Conservation (phyloP, 2,113 vertebrate species). For the Formicarius rufipectus region DNA sequence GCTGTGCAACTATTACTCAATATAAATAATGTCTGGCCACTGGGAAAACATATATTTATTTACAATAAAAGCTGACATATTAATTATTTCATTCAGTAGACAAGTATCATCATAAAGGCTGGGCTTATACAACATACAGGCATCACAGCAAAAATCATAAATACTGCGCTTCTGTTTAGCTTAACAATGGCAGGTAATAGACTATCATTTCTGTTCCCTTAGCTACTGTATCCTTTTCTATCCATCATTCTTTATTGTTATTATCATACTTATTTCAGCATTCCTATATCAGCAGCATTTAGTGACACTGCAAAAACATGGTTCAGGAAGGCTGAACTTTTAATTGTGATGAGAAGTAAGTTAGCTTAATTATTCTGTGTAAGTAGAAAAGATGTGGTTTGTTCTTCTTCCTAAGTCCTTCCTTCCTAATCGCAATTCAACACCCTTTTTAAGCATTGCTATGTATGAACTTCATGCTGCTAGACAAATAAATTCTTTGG, state of each 20-base stretch:
- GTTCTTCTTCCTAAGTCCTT: conserved; percentile 74
- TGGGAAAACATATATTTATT: conserved; percentile 38
- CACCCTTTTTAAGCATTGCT: conserved; percentile 85
- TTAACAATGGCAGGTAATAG: conserved; percentile 66
- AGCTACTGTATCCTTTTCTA: conserved; percentile 60
- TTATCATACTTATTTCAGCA: conserved; percentile 66
- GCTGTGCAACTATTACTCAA: not conserved
- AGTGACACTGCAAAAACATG: conserved; percentile 62
- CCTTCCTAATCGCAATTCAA: conserved; percentile 85
- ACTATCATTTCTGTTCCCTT: conserved; percentile 62
- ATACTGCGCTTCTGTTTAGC: conserved; percentile 46
- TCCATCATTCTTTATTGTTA: conserved; percentile 65
- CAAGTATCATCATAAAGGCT: conserved; percentile 31
- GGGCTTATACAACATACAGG: not conserved
- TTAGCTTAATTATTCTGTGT: conserved; percentile 77
- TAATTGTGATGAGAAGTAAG: conserved; percentile 80
- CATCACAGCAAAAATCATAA: conserved; percentile 55
- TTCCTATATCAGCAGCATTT: conserved; percentile 72
- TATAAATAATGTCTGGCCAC: conserved; percentile 21
- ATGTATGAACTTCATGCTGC: conserved; percentile 91
- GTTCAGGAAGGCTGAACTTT: conserved; percentile 78
- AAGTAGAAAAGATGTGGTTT: conserved; percentile 75
- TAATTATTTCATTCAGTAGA: conserved; percentile 52
- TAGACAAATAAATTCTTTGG: conserved; percentile 93
- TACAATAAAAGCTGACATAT: not conserved